Percentiles rank a stretch among this genome's conserved stretches.
Evolutionary conservation across 1,140 invertebrate genomes (phyloP).

Genomic region (Pollicipes pollicipes): DNA sequence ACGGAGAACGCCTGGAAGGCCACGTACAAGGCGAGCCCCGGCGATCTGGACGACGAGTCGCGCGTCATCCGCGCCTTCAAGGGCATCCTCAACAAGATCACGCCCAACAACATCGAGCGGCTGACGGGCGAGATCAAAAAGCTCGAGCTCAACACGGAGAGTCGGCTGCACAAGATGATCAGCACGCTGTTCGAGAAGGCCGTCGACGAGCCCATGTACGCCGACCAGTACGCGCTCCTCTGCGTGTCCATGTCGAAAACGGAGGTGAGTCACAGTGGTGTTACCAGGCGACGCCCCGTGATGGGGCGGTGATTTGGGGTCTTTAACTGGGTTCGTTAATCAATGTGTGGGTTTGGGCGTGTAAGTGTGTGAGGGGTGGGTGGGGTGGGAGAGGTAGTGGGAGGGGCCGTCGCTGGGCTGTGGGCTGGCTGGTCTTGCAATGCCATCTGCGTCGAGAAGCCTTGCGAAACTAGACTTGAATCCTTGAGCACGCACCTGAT

Average conservation of each 20-base stretch:
- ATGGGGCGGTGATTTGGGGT: too few species aligned
- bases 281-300: too few species aligned
- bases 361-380: too few species aligned
- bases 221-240: constrained; percentile 72
- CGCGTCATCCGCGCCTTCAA: constrained; percentile 63
- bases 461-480: too few species aligned
- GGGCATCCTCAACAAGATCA: constrained; percentile 83
- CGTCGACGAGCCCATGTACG: constrained; percentile 81
- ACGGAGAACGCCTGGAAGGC: constrained; percentile 83
- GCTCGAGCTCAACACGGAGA: constrained; percentile 59
- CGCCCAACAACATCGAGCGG: constrained; percentile 75
- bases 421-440: too few species aligned
- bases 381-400: too few species aligned
- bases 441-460: too few species aligned
- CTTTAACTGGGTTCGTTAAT: too few species aligned
- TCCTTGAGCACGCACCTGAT: too few species aligned
- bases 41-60: constrained; percentile 45
- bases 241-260: constrained; percentile 28
- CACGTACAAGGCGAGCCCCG: constrained; percentile 35
- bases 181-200: constrained; percentile 84
- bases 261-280: constrained; percentile 13
- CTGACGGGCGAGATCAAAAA: constrained; percentile 54
- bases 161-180: constrained; percentile 63
- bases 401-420: too few species aligned
- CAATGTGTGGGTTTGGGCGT: too few species aligned